A percentile compares a stretch with the other conserved stretches of the same genome.
Evolutionary conservation across 2,797 vertebrate species (phyloP).

Genomic region (Streptopelia turtur): DNA sequence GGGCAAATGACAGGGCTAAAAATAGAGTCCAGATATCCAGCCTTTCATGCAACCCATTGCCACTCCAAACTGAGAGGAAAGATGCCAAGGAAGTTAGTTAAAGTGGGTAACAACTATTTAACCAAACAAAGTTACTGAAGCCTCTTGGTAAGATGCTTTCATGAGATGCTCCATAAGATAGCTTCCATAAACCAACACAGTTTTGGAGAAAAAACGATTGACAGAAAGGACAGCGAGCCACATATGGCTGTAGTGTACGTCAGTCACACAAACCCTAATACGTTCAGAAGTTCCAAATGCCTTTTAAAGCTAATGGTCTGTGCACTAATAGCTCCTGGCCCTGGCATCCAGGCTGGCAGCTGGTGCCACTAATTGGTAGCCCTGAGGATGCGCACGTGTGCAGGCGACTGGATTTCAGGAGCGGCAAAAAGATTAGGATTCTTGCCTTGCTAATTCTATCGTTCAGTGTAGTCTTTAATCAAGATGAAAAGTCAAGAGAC

Average conservation of each 20-base stretch:
- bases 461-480: conserved; percentile 64
- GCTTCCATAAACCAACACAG: neutral
- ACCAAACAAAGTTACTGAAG: neutral
- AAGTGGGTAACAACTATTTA: neutral
- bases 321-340: conserved; percentile 70
- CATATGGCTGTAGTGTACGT: conserved; percentile 33
- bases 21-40: conserved; percentile 34
- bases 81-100: neutral
- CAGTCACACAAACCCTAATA: conserved; percentile 46
- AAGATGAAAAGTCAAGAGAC: conserved; percentile 65
- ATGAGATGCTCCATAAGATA: neutral
- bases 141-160: neutral
- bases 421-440: neutral
- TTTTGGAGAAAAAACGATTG: neutral
- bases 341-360: conserved; percentile 68
- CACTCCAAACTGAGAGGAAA: neutral
- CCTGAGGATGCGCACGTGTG: conserved; percentile 10
- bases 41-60: neutral
- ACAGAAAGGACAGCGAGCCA: conserved; percentile 13
- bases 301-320: conserved; percentile 74
- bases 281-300: conserved; percentile 64
- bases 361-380: conserved; percentile 76
- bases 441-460: conserved; percentile 54
- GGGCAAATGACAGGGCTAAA: conserved; percentile 50
- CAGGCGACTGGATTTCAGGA: conserved; percentile 30